phyloP scores from a whole-genome alignment of 2,113 vertebrate species.

The Nerophis ophidion region DNA sequence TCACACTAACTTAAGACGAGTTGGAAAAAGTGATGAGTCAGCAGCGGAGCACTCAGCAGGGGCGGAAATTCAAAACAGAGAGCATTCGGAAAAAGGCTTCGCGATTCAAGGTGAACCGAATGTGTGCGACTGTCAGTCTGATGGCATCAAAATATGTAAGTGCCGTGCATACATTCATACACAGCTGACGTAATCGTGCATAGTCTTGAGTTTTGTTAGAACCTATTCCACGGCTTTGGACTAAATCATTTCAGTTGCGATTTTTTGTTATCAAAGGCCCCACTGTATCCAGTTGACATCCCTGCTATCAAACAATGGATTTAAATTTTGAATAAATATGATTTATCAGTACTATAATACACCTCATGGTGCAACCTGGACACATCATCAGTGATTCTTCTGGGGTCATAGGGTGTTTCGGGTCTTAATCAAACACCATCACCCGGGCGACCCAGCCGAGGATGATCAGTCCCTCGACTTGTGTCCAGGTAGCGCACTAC shows the following conservation, averaged over 20 bases:
- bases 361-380: no score
- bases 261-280: not conserved
- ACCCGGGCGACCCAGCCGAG: no score
- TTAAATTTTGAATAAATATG: no score
- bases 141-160: constrained; percentile 2
- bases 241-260: not conserved
- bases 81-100: constrained; percentile 1
- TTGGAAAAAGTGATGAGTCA: constrained; percentile 28
- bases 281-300: no score
- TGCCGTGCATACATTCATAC: no score
- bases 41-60: constrained; percentile 12
- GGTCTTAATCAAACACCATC: no score
- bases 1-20: constrained; percentile 30
- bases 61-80: constrained; percentile 10
- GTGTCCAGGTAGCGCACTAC: no score
- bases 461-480: no score
- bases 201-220: not conserved
- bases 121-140: not conserved
- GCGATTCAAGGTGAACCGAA: constrained; percentile 9
- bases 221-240: not conserved
- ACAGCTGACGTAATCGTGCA: not conserved
- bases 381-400: no score
- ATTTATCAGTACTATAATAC: no score
- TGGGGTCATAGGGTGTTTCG: no score
- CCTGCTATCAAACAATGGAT: no score